Evolutionary conservation across 2,113 vertebrate genomes (phyloP), one percentile per base, ranked within the genome.

Genomic region (Microtus ochrogaster): DNA sequence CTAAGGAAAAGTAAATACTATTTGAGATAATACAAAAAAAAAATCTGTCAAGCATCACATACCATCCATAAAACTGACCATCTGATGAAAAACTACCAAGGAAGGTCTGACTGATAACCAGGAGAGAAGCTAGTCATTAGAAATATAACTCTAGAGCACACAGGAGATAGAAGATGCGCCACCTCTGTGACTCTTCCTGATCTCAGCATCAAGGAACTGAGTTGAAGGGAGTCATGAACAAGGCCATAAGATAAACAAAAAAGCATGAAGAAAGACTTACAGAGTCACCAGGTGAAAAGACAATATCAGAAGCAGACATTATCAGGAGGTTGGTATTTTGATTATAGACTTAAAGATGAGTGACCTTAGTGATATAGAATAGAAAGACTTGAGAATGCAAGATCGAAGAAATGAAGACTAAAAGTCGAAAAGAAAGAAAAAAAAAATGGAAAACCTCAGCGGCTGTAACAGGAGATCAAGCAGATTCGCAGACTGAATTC

Each of bases 11-110:
- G 41, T 36, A 58, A 70, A 19, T 21, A 78, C 22, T 94, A n/a
- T 63, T 91, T 90, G 68, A 79, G 77, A 33, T n/a, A 95, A 66
- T 77, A 82, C 41, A 95, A 91, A 66, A 91, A n/a, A 65, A 72
- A 95, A 94, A 81, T 47, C 82, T 78, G 94, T 44, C 24, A 77
- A 79, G 39, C 4, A 19, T 21, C 68, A 61, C 52, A 36, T 13
- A 66, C 55, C 7, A 68, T 33, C 49, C 41, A 70, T 36, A 94
- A 68, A 1, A 36, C 3, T 30, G 83, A 41, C 2, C 30, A 52
- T 49, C 36, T 12, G 66, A 65, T 41, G 0, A 44, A 82, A 94
- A 87, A n/a, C 10, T 89, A 70, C 17, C 8, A 30, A 88, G 21
- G 4, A 83, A 81, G 19, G 22, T 47, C 24, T 87, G 52, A 73